phyloP scores from a whole-genome alignment of 2,113 vertebrate species.

The Tautogolabrus adspersus region DNA sequence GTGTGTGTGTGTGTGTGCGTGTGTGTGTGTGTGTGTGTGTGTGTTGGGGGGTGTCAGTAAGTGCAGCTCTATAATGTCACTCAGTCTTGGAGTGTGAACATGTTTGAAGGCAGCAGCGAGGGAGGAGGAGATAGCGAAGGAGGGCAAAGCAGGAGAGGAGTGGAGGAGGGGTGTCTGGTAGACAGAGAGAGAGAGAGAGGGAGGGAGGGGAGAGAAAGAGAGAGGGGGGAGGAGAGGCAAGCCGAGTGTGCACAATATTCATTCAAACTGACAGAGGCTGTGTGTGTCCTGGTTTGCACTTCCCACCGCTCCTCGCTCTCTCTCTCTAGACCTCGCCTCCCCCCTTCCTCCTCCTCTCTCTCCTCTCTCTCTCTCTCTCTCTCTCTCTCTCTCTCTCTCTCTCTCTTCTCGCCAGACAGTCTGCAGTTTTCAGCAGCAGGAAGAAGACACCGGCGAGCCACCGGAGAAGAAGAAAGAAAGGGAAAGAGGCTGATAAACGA shows the following conservation, averaged over 20 bases:
- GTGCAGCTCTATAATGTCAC: constrained; percentile 74
- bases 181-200: constrained; percentile 60
- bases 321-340: constrained; percentile 21
- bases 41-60: constrained; percentile 34
- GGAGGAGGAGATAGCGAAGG: constrained; percentile 62
- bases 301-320: constrained; percentile 57
- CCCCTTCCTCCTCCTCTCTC: constrained; percentile 16
- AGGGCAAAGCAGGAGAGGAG: constrained; percentile 63
- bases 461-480: constrained; percentile 46
- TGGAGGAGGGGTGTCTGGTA: constrained; percentile 75
- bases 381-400: constrained; percentile 31
- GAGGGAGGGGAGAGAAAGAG: constrained; percentile 37
- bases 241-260: constrained; percentile 81
- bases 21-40: constrained; percentile 40
- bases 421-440: constrained; percentile 73
- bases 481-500: constrained; percentile 40
- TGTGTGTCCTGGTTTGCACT: constrained; percentile 82
- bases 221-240: constrained; percentile 69
- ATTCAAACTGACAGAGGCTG: constrained; percentile 83
- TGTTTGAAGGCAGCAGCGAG: constrained; percentile 74
- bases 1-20: constrained; percentile 38
- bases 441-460: constrained; percentile 65
- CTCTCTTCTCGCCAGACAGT: constrained; percentile 67
- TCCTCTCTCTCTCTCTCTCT: constrained; percentile 38
- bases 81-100: constrained; percentile 76